Evolutionary conservation across 2,113 vertebrate species (phyloP).

Genomic region (Aythya baeri): DNA sequence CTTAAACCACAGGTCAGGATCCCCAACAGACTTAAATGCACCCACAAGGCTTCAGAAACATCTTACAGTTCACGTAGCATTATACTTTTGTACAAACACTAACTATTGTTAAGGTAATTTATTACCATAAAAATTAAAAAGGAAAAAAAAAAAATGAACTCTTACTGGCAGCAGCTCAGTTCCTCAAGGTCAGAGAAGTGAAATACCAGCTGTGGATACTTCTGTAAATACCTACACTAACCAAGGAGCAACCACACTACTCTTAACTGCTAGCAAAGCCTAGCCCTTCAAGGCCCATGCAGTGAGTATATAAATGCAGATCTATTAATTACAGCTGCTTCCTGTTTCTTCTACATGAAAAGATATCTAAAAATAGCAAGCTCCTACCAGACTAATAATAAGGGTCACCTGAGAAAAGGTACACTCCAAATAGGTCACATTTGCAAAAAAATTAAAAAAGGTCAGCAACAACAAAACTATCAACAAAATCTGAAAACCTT

Average conservation of each 20-base stretch:
- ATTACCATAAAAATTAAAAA: not conserved
- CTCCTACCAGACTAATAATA: not conserved
- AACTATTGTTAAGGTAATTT: not conserved
- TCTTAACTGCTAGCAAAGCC: not conserved
- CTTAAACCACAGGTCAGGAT: not conserved
- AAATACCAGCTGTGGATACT: not conserved
- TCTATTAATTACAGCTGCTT: not conserved
- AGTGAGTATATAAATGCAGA: not conserved
- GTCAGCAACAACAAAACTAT: not conserved
- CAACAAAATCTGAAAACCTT: not conserved
- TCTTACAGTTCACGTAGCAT: not conserved
- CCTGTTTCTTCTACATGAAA: not conserved
- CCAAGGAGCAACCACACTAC: fast-evolving
- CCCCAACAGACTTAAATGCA: not conserved
- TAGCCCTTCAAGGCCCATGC: not conserved
- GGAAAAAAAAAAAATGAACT: not conserved
- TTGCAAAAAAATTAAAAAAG: not conserved
- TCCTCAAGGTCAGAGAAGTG: not conserved
- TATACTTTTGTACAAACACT: not conserved
- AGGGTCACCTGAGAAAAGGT: not conserved
- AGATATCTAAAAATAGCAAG: not conserved
- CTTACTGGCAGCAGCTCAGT: not conserved
- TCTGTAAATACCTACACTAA: not conserved
- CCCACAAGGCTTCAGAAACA: not conserved
- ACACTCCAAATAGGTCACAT: not conserved